Evolutionary conservation across 2,888 invertebrate species (phyloP).

Genomic region (Pycnomerus fuliginosus): DNA sequence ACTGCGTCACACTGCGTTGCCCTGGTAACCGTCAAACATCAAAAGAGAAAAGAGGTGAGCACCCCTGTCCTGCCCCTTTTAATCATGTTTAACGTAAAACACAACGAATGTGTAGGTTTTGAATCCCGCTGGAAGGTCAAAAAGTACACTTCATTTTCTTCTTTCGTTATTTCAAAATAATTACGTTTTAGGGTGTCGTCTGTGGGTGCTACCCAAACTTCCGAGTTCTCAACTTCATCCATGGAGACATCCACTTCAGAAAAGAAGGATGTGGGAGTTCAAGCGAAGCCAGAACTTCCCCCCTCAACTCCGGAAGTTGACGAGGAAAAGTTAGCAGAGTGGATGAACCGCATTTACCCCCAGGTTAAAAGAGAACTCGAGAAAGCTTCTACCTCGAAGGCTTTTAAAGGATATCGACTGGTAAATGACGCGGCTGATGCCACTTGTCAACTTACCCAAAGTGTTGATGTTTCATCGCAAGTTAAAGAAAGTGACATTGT

Average conservation of each 20-base stretch:
- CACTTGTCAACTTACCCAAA: slow-evolving; percentile 43
- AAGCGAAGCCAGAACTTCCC: slow-evolving; percentile 46
- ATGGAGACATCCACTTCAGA: slow-evolving; percentile 42
- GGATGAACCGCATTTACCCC: slow-evolving; percentile 55
- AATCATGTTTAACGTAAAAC: slow-evolving; percentile 54
- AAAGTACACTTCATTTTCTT: slow-evolving; percentile 37
- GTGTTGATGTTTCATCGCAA: slow-evolving; percentile 29
- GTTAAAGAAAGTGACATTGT: slow-evolving; percentile 3
- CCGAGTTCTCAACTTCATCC: slow-evolving; percentile 37
- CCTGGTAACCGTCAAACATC: too few relatives aligned
- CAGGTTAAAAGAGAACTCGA: slow-evolving; percentile 53
- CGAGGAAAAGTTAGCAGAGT: slow-evolving; percentile 53
- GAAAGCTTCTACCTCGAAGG: slow-evolving; percentile 44
- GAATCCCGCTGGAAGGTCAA: slow-evolving; percentile 52
- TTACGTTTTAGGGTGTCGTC: slow-evolving; percentile 37
- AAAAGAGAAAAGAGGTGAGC: too few relatives aligned
- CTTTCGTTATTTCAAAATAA: slow-evolving; percentile 2
- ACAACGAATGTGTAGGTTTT: slow-evolving; percentile 55
- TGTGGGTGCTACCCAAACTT: slow-evolving; percentile 42
- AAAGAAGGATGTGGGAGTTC: slow-evolving; percentile 44
- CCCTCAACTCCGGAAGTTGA: slow-evolving; percentile 42
- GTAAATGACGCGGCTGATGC: slow-evolving; percentile 31
- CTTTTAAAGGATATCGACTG: slow-evolving; percentile 42
- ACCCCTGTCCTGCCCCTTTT: too few relatives aligned
- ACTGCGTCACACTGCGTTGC: too few relatives aligned